These are phyloP conservation scores for Escarpia spicata DNA, from an alignment of 2,888 invertebrate genomes.

Conservation along the genomic window DNA sequence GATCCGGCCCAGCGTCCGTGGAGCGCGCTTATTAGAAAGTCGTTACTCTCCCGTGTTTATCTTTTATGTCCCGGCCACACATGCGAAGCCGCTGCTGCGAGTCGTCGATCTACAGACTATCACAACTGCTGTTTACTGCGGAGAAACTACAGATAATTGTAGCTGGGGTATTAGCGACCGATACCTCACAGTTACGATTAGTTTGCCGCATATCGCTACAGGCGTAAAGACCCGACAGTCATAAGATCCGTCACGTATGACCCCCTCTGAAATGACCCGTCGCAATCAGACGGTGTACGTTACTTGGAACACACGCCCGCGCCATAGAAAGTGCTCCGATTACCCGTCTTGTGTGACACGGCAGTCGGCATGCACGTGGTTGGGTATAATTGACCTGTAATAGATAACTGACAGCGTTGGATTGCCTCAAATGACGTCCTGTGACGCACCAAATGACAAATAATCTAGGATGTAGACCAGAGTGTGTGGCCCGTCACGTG, in stretches of 20 bases:
- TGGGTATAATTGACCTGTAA: neutral
- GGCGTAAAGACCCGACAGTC: neutral
- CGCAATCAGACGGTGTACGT: neutral
- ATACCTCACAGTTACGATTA: neutral
- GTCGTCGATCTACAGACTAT: neutral
- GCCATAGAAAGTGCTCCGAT: neutral
- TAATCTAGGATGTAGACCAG: neutral
- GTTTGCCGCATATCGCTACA: neutral
- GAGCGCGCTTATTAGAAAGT: neutral
- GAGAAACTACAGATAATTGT: neutral
- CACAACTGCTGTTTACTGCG: neutral
- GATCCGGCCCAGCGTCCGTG: neutral
- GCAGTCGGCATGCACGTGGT: neutral
- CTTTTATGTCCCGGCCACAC: neutral
- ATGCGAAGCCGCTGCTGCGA: neutral
- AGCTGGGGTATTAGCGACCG: neutral
- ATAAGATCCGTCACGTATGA: neutral
- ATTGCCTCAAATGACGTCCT: neutral
- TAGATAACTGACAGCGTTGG: neutral
- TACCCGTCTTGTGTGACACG: neutral
- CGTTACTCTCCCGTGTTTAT: neutral
- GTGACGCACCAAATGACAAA: neutral
- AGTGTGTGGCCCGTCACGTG: too few relatives aligned
- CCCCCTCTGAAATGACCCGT: neutral
- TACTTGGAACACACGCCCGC: neutral